Base-by-base conservation (phyloP, 2,113 vertebrate genomes). In the Tiliqua scincoides region DNA sequence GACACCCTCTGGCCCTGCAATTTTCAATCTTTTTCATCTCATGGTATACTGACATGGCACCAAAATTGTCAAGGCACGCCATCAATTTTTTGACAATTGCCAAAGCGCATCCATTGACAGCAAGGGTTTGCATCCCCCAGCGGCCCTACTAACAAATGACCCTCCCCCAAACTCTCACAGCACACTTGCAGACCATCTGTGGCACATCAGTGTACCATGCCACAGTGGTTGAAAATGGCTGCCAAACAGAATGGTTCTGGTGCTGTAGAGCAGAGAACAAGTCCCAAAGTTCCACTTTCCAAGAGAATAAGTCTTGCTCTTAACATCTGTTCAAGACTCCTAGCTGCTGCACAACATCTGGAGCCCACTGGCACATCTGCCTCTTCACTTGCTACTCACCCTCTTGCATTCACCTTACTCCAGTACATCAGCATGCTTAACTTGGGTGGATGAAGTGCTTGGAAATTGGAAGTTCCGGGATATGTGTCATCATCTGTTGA, bases 321-420 rank as follows among this genome's bases (percentile, higher is more conserved):
- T 27, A 27, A 11, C 11, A 21, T 23, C 37, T 23, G 2, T 73
- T 73, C 71, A 37, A 23, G 37, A 40, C 2, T 35, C 21, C 70
- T 37, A 72, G 21, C n/a, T 40, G 35, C 70, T 20, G 57, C 9
- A 54, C 17, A 59, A 21, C 18, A 25, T 52, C 40, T 23, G 43
- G 40, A 81, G 32, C 32, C 9, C 23, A 18, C 25, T 92, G 90
- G 89, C 94, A 84, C 82, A 83, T 95, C 92, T 91, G 67, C 57
- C 90, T 91, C 86, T 35, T 84, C 89, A 65, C 59, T 82, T 77
- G 87, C 93, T 87, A 12, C 10, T 20, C 20, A 6, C 3, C n/a
- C 32, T 52, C 21, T 30, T n/a, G 27, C 30, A 6, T 18, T 63
- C 27, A 57, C 74, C 71, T 91, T 80, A 59, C 83, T 88, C 85